Evolutionary conservation across 92 coral and sea anemone species (phyloP).

Genomic region (Phenganax stokvisi): DNA sequence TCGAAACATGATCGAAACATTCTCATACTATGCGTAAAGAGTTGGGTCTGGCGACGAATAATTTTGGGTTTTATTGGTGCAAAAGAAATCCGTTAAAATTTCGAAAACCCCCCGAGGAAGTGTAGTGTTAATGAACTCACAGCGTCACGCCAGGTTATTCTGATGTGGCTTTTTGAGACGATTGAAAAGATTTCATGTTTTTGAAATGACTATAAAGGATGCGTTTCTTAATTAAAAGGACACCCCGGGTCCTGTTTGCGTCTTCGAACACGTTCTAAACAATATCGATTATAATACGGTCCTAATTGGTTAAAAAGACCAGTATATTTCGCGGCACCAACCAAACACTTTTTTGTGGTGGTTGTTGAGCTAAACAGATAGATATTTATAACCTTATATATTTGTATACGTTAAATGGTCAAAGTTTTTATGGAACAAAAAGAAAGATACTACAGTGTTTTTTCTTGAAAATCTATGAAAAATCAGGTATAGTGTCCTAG

Average conservation of each 20-base stretch:
- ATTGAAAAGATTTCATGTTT: background rate
- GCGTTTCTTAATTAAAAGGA: background rate
- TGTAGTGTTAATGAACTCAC: background rate
- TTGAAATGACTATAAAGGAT: background rate
- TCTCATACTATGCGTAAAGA: background rate
- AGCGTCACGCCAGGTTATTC: background rate
- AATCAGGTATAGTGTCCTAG: too few relatives aligned
- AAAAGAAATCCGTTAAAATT: constrained; percentile 1
- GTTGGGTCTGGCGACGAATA: background rate
- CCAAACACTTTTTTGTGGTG: too few relatives aligned
- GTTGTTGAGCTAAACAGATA: too few relatives aligned
- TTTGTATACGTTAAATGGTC: too few relatives aligned
- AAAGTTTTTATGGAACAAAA: too few relatives aligned
- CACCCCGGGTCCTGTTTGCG: background rate
- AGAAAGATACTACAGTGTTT: too few relatives aligned
- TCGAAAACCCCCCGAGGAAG: background rate
- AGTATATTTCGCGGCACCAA: too few relatives aligned
- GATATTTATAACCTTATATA: too few relatives aligned
- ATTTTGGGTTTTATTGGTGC: background rate
- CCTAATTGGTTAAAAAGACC: too few relatives aligned
- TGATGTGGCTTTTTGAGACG: background rate
- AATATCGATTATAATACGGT: background rate
- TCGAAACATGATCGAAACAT: background rate
- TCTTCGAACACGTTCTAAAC: background rate
- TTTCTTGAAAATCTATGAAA: too few relatives aligned